Conservation (phyloP, 1,140 invertebrate species). For the Listronotus bonariensis region DNA sequence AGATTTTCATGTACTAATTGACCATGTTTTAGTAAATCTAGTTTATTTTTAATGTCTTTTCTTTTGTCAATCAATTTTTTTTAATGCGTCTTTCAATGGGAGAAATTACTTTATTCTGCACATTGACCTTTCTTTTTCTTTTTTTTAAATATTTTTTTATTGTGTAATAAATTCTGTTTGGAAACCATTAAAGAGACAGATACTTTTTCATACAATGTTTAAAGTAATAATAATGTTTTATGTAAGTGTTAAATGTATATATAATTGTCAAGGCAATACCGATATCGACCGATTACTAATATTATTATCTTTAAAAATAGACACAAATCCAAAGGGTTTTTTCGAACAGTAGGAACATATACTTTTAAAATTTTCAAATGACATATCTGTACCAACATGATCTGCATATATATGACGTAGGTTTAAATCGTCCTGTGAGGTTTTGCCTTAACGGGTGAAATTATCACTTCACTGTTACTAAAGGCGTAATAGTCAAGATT, state of each 20-base stretch:
- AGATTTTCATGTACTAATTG: constrained; percentile 3
- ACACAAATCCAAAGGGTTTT: background rate
- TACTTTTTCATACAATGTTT: no score
- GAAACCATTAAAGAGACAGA: no score
- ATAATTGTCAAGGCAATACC: constrained; percentile 1
- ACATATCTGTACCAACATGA: constrained; percentile 49
- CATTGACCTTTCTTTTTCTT: no score
- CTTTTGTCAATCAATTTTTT: background rate
- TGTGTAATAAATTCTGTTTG: no score
- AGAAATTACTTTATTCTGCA: no score
- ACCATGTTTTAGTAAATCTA: constrained; percentile 6
- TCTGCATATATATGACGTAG: constrained; percentile 53
- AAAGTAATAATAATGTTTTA: no score
- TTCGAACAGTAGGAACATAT: background rate
- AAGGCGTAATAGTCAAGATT: no score
- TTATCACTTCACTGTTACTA: no score
- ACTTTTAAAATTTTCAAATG: constrained; percentile 37
- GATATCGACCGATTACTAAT: background rate
- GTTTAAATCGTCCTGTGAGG: constrained; percentile 54
- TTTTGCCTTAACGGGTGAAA: no score
- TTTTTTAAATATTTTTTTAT: no score
- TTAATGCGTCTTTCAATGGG: background rate
- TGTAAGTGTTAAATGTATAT: background rate
- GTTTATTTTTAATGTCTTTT: constrained; percentile 1
- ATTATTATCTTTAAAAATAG: constrained; percentile 57